Percentiles rank a stretch among this genome's conserved stretches.
Conservation (phyloP, 1,140 invertebrate species). For the Magallana gigas region DNA sequence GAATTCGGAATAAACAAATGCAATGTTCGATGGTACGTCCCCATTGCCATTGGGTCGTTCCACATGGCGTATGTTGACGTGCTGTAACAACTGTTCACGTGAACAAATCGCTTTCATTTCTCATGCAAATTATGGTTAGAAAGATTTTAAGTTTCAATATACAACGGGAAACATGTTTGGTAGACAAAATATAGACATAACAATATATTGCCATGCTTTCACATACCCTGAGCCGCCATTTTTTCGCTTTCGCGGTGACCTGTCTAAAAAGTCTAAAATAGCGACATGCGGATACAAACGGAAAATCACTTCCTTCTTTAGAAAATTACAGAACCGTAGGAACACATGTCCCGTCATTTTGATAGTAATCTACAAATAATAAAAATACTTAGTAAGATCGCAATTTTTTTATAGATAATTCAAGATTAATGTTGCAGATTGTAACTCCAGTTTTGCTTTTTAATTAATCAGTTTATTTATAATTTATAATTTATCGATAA, state of each 20-base stretch:
- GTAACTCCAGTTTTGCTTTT: too few species aligned
- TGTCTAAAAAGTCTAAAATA: not conserved
- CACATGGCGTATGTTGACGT: not conserved
- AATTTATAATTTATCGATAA: too few species aligned
- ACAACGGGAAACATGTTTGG: not conserved
- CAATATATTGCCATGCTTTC: conserved; percentile 43
- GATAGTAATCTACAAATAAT: too few species aligned
- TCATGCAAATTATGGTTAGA: not conserved
- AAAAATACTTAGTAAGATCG: too few species aligned
- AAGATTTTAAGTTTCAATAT: not conserved
- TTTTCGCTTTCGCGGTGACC: conserved; percentile 23
- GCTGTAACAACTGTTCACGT: not conserved
- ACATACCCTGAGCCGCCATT: conserved; percentile 53
- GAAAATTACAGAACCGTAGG: too few species aligned
- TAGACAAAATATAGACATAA: not conserved
- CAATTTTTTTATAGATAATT: too few species aligned
- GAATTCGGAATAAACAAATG: too few species aligned
- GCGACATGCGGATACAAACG: not conserved
- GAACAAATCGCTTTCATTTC: not conserved
- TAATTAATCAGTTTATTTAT: too few species aligned
- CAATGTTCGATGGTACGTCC: not conserved
- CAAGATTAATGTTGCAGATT: too few species aligned
- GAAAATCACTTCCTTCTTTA: not conserved
- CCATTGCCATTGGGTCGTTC: conserved; percentile 3
- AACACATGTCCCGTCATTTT: too few species aligned